phyloP scores from a whole-genome alignment of 2,888 invertebrate genomes.

The Tenthredo mesomela region DNA sequence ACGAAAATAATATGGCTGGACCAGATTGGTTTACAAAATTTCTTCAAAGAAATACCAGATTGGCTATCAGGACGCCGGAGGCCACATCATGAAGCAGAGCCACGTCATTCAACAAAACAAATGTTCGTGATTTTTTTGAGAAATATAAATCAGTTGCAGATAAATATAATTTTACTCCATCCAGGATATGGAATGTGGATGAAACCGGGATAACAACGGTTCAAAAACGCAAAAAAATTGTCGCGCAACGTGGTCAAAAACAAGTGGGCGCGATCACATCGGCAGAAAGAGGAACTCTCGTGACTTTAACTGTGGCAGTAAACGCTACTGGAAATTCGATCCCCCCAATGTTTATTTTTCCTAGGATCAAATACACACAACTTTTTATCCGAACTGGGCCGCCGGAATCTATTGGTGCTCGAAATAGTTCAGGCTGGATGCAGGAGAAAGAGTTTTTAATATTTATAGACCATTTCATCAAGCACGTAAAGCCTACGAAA shows the following conservation, averaged over 20 bases:
- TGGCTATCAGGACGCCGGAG: constrained; percentile 55
- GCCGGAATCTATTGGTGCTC: constrained; percentile 64
- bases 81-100: constrained; percentile 43
- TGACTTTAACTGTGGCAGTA: constrained; percentile 59
- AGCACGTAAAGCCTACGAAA: constrained; percentile 58
- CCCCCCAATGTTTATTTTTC: constrained; percentile 68
- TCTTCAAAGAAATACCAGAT: constrained; percentile 54
- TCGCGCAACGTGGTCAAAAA: constrained; percentile 27
- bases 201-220: constrained; percentile 49
- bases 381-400: constrained; percentile 64
- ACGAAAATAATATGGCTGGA: constrained; percentile 49
- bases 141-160: constrained; percentile 46
- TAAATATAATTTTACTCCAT: constrained; percentile 52
- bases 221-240: constrained; percentile 27
- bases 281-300: constrained; percentile 57
- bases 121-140: constrained; percentile 50
- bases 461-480: constrained; percentile 69
- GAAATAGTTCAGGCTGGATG: constrained; percentile 71
- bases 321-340: constrained; percentile 61
- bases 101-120: constrained; percentile 54
- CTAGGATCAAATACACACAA: constrained; percentile 62
- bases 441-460: constrained; percentile 62
- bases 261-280: constrained; percentile 52
- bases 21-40: constrained; percentile 53
- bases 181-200: constrained; percentile 54